Evolutionary conservation across 2,888 invertebrate species (phyloP).

Genomic region (Megalurothrips usitatus): DNA sequence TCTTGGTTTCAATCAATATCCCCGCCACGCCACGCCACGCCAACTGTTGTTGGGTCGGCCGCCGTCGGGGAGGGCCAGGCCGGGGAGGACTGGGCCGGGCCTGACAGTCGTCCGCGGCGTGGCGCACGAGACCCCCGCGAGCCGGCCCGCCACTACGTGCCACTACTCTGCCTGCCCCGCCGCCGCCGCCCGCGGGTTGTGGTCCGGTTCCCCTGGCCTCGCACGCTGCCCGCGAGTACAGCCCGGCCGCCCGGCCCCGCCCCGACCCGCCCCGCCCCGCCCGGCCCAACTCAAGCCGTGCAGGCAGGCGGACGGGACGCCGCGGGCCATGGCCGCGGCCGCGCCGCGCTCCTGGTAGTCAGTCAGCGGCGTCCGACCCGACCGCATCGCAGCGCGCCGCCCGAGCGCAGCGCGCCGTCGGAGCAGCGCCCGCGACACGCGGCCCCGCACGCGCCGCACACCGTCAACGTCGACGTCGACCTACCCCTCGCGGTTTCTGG

Average conservation of each 20-base stretch:
- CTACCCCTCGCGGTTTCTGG: constrained; percentile 23
- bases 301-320: background rate
- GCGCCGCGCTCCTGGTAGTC: constrained; percentile 28
- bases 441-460: constrained; percentile 27
- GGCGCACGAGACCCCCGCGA: no score
- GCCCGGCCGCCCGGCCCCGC: background rate
- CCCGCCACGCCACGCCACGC: background rate
- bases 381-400: constrained; percentile 26
- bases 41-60: no score
- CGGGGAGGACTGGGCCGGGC: no score
- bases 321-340: constrained; percentile 24
- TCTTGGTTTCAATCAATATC: constrained; percentile 7
- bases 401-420: background rate
- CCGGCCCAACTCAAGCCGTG: no score
- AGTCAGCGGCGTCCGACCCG: background rate
- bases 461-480: constrained; percentile 14
- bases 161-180: background rate
- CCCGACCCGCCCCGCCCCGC: background rate
- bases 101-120: no score
- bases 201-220: no score
- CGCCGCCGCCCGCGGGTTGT: constrained; percentile 1
- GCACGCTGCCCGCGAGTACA: no score
- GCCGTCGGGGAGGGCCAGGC: no score
- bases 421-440: background rate
- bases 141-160: background rate